Conservation (phyloP, 2,888 invertebrate species). For the Trissolcus japonicus region DNA sequence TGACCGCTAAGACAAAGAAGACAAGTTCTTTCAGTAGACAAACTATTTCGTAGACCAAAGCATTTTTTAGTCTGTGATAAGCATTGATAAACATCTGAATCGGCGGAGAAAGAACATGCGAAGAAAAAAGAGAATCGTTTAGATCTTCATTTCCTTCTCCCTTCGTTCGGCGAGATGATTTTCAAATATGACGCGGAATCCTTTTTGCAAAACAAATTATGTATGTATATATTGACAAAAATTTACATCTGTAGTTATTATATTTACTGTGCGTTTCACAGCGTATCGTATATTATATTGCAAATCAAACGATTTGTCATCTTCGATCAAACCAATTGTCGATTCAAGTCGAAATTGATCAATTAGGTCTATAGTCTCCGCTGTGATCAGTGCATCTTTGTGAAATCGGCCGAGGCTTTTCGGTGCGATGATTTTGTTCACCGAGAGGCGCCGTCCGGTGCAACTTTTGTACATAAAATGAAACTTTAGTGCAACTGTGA, state of each 20-base stretch:
- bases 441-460: background rate
- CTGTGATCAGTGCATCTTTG: background rate
- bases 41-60: constrained; percentile 73
- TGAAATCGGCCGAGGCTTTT: constrained; percentile 8
- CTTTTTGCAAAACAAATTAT: constrained; percentile 11
- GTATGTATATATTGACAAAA: constrained; percentile 37
- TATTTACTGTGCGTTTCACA: background rate
- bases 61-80: constrained; percentile 77
- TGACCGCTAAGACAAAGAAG: too few relatives aligned
- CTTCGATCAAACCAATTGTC: too few relatives aligned
- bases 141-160: too few relatives aligned
- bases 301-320: constrained; percentile 2
- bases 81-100: constrained; percentile 66
- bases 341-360: too few relatives aligned
- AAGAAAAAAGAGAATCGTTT: too few relatives aligned
- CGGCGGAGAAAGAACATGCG: constrained; percentile 47
- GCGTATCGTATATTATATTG: background rate
- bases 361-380: background rate
- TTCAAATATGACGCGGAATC: too few relatives aligned
- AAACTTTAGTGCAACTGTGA: constrained; percentile 33
- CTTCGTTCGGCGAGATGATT: too few relatives aligned
- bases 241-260: constrained; percentile 11
- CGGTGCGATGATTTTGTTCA: background rate
- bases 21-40: constrained; percentile 33
- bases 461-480: constrained; percentile 37